Percentiles rank a stretch among this genome's conserved stretches.
Conservation (phyloP, 2,797 vertebrate species). For the Coccyzus lansbergi region DNA sequence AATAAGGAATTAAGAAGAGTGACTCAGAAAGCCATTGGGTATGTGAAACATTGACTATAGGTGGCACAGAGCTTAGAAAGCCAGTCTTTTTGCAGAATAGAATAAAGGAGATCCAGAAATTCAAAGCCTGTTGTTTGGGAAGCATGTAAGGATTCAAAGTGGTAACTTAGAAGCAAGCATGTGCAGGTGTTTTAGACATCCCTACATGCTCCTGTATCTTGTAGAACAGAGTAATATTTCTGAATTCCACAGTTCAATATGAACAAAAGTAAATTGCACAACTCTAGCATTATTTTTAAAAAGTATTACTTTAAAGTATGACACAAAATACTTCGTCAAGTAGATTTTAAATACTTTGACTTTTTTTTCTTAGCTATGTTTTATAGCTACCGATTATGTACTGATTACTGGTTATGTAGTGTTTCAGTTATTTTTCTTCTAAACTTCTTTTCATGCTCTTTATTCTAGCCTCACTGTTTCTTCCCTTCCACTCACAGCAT, state of each 20-base stretch:
- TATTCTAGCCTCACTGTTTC: not conserved
- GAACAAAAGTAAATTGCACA: not conserved
- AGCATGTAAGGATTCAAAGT: not conserved
- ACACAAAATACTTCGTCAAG: not conserved
- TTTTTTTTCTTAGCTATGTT: not conserved
- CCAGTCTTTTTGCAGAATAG: not conserved
- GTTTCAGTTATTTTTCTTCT: not conserved
- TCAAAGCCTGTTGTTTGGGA: not conserved
- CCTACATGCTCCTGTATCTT: not conserved
- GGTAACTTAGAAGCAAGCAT: not conserved
- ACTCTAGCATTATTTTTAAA: accelerated
- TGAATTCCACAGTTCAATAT: not conserved
- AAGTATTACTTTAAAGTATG: not conserved
- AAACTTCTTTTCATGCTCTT: not conserved
- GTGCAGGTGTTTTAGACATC: not conserved
- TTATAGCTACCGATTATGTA: not conserved
- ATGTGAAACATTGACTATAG: not conserved
- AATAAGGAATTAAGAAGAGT: not conserved
- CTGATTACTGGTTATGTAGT: not conserved
- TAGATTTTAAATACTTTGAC: not conserved
- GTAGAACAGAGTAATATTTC: not conserved
- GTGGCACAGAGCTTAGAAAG: not conserved
- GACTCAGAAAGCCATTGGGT: not conserved
- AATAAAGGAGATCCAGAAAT: not conserved
- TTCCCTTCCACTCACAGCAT: not conserved